phyloP scores from a whole-genome alignment of 2,888 invertebrate genomes.

The Idaea straminata region DNA sequence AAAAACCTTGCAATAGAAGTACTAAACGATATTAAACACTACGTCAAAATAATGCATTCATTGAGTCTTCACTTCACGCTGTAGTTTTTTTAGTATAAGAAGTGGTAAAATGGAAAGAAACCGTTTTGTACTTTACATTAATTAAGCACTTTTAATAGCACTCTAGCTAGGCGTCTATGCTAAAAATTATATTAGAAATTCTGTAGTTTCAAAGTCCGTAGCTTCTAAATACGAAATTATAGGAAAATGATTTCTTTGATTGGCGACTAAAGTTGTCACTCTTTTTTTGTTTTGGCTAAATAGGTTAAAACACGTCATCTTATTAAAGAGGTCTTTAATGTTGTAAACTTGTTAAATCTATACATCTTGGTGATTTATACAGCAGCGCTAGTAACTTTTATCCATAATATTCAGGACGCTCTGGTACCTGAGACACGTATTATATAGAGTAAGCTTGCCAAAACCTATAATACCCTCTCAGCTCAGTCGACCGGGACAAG shows the following conservation, averaged over 20 bases:
- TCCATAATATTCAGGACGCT: too few relatives aligned
- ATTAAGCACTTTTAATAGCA: neutral
- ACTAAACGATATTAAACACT: neutral
- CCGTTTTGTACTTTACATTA: neutral
- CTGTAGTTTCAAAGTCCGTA: neutral
- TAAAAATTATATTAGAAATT: too few relatives aligned
- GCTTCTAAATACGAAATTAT: neutral
- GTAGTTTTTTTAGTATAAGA: neutral
- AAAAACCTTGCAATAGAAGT: neutral
- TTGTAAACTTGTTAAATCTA: neutral
- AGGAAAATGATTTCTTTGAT: neutral
- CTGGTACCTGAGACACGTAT: too few relatives aligned
- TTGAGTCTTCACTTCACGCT: neutral
- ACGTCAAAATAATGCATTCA: neutral
- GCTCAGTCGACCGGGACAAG: too few relatives aligned
- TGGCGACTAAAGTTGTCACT: neutral
- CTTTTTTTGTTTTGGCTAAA: neutral
- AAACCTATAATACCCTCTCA: too few relatives aligned
- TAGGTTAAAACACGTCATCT: too few relatives aligned
- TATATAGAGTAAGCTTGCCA: too few relatives aligned
- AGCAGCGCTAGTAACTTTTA: too few relatives aligned
- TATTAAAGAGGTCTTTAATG: neutral
- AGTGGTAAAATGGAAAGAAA: slow-evolving; percentile 1
- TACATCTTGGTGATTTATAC: too few relatives aligned
- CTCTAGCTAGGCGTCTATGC: neutral